Evolutionary conservation across 2,888 invertebrate species (phyloP).

Genomic region (Lypha dubia): DNA sequence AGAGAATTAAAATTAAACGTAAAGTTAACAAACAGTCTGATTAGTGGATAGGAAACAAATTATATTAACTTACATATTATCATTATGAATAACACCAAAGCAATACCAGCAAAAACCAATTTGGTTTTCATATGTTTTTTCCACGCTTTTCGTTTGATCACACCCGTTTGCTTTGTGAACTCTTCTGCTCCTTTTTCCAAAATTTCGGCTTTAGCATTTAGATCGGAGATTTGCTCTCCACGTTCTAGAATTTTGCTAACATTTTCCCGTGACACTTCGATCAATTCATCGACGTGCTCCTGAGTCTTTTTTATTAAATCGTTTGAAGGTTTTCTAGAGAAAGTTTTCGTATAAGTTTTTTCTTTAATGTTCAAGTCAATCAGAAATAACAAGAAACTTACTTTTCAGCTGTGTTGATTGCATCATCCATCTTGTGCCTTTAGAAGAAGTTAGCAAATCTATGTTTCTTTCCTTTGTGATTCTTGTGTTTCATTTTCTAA

Average conservation of each 20-base stretch:
- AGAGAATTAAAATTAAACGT: background rate
- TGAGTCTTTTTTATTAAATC: slow-evolving; percentile 48
- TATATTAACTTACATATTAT: slow-evolving; percentile 49
- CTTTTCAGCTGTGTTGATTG: slow-evolving; percentile 4
- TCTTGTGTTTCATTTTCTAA: background rate
- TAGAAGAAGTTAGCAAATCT: background rate
- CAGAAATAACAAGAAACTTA: slow-evolving; percentile 15
- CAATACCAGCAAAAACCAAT: slow-evolving; percentile 39
- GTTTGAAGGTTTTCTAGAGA: background rate
- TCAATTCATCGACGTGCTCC: slow-evolving; percentile 55
- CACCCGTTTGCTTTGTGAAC: slow-evolving; percentile 33
- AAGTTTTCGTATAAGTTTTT: background rate
- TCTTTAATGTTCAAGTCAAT: background rate
- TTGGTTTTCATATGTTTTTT: slow-evolving; percentile 55
- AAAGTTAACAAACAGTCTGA: no score
- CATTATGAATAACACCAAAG: slow-evolving; percentile 42
- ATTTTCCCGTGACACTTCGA: slow-evolving; percentile 55
- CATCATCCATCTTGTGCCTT: background rate
- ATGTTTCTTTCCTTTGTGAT: background rate
- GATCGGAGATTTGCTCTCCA: slow-evolving; percentile 41
- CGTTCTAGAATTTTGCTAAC: slow-evolving; percentile 50
- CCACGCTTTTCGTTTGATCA: slow-evolving; percentile 49
- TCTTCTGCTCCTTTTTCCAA: slow-evolving; percentile 31
- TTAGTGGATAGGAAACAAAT: background rate
- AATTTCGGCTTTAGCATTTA: slow-evolving; percentile 30